Evolutionary conservation across 2,888 invertebrate species (phyloP).

Genomic region (Argyresthia albistria): DNA sequence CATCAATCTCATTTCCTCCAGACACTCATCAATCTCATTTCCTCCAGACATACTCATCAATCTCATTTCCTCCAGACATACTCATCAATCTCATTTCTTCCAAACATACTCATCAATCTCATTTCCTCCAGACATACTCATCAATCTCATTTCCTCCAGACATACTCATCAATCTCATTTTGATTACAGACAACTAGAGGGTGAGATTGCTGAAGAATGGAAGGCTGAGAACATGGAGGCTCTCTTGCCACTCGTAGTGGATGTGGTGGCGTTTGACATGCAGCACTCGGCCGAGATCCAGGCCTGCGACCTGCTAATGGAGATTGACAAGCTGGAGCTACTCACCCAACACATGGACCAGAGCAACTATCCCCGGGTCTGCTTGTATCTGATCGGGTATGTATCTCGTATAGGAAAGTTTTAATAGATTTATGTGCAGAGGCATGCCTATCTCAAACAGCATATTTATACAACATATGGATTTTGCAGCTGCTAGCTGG

Average conservation of each 20-base stretch:
- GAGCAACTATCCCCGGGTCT: conserved; percentile 92
- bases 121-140: no score
- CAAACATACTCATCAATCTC: no score
- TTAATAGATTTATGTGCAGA: no score
- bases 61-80: no score
- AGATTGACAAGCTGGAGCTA: conserved; percentile 92
- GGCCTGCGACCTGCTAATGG: conserved; percentile 98
- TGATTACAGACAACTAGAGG: conserved; percentile 82
- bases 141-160: no score
- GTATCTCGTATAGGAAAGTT: conserved; percentile 5
- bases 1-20: no score
- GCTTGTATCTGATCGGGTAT: conserved; percentile 85
- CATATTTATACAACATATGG: no score
- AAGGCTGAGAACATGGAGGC: conserved; percentile 65
- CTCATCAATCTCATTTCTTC: no score
- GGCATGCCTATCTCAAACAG: no score
- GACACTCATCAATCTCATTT: no score
- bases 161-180: not conserved
- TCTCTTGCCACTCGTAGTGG: conserved; percentile 83
- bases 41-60: no score
- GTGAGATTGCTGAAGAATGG: conserved; percentile 94
- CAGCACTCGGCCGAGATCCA: conserved; percentile 98
- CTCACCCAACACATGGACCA: conserved; percentile 90
- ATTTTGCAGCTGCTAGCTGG: no score
- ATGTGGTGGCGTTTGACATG: conserved; percentile 96